Base-by-base conservation (phyloP, 2,797 vertebrate species). In the Caiman crocodilus region DNA sequence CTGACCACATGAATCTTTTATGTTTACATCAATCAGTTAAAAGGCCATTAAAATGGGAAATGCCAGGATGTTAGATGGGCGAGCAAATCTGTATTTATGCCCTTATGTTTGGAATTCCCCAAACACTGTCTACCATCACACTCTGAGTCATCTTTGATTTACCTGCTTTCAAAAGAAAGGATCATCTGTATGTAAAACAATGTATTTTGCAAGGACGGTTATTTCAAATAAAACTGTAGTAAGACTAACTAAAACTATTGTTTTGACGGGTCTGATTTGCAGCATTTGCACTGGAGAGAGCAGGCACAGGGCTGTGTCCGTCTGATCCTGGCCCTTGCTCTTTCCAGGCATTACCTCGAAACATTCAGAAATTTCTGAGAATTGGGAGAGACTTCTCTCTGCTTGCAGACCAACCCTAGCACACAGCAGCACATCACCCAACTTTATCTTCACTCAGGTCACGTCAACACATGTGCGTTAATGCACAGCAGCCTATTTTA, bases 31-130 rank as follows among this genome's bases (percentile, higher is more conserved):
- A 55, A 94, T 94, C 90, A 77, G 74, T 75, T 84, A 89, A 83
- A 86, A 88, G 83, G 78, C 85, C 83, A 60, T 76, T 82, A 91
- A 2, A 42, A 61, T 35, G 87, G 92, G 76, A 94, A 93, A 81
- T 0, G 0, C 23, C 77, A 3, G 15, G 26, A 56, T 79, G 76
- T 32, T 61, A 7, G 6, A 88, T 10, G 32, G 79, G 90, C 86
- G 84, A 82, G 67, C 58, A 80, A 61, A 79, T 56, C 67, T 4
- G 79, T 81, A 50, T 83, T 88, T 94, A 23, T 12, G 86, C 67
- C 67, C 79, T 85, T 75, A 93, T 77, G 79, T 84, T 86, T 64
- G 76, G 92, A 96, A 93, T 74, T n/a, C 30, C 77, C 82, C 56
- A 42, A 64, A 32, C 16, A 20, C 2, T 23, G 4, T 76, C 79